phyloP scores from a whole-genome alignment of 2,797 vertebrate species.

The Numenius phaeopus region DNA sequence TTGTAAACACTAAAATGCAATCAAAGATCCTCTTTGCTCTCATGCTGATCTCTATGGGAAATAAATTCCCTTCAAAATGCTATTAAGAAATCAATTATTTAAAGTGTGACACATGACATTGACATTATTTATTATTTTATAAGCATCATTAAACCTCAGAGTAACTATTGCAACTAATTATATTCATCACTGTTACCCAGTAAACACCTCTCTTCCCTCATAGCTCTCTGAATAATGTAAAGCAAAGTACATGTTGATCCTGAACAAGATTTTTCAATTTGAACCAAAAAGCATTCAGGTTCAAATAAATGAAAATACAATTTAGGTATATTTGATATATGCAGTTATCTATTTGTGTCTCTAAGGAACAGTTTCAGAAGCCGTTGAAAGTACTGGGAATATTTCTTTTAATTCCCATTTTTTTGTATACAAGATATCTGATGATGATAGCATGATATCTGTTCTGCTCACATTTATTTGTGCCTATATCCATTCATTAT shows the following conservation, averaged over 20 bases:
- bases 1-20: slow-evolving; percentile 14
- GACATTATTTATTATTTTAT: slow-evolving; percentile 29
- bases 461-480: background rate
- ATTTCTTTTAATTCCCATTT: background rate
- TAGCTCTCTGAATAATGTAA: background rate
- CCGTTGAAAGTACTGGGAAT: background rate
- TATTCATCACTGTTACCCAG: background rate
- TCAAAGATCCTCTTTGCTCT: background rate
- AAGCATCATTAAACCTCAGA: background rate
- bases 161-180: background rate
- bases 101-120: background rate
- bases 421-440: background rate
- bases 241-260: background rate
- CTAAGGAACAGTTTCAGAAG: background rate
- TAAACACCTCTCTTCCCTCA: background rate
- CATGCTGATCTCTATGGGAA: background rate
- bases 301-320: background rate
- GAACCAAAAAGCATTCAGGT: background rate
- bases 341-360: background rate
- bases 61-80: slow-evolving; percentile 17
- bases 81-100: slow-evolving; percentile 53
- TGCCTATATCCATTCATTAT: background rate
- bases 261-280: background rate
- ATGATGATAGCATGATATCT: background rate
- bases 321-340: background rate